Base-by-base conservation (phyloP, 2,797 vertebrate species). In the Stomatorhinus walkeri region DNA sequence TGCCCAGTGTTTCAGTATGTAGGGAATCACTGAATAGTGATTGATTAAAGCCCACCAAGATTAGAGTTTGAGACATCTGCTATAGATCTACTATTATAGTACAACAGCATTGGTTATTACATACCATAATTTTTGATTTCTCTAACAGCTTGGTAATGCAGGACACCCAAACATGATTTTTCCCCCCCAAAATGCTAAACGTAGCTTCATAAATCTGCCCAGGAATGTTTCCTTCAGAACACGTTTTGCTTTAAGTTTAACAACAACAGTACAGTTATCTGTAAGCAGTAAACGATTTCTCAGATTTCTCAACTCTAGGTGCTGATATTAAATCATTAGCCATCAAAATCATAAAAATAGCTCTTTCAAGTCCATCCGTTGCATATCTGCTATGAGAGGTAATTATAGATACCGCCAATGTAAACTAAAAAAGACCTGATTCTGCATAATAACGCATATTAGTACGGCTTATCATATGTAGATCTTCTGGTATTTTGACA, bases 131-230 rank as follows among this genome's bases (percentile, higher is more conserved):
- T 2, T 56, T 56, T 36, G 64, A 24, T 48, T 88, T 43, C 10
- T 3, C 84, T 89, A 87, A 79, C 46, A 56, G 54, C 91, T 91
- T 91, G 92, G 90, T 90, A 0, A 88, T 85, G 61, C 93, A 90
- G 90, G 91, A 92, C 91, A 88, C 89, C 91, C 92, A 91, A 93
- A 93, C 89, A 85, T 61, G 56, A 61, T 88, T 91, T 93, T 51
- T 51, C 2, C 28, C 0, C 4, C 12, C 49, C 5, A 5, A 40
- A 32, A 85, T 32, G 14, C 22, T 54, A 52, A 51, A 28, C 12
- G 1, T 81, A 22, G 46, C 22, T 52, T 52, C 89, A 89, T 19
- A 1, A 72, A 91, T 68, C 19, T 54, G 40, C 87, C 56, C 19
- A 10, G 8, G 49, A 81, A 43, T 72, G 79, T 90, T 91, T 87